Base-by-base conservation (phyloP, 2,797 vertebrate species). In the Gallirallus australis region DNA sequence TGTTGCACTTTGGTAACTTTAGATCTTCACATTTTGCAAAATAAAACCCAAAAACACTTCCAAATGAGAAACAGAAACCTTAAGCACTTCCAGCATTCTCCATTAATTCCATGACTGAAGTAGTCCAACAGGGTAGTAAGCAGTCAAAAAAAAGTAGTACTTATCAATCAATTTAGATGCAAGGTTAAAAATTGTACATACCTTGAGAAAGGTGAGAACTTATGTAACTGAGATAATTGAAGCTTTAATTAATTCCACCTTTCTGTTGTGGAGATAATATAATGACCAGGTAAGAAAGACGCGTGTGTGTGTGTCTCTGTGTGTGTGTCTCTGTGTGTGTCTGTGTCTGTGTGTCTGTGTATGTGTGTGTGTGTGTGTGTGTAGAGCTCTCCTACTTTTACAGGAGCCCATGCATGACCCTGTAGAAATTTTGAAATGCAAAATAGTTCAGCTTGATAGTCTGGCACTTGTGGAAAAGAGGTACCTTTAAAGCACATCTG, bases 361-460 rank as follows among this genome's bases (percentile, higher is more conserved):
- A 3, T 42, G 40, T 45, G 42, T 19, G 17, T 42, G 42, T 48
- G 21, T 23, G 42, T 45, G 17, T 45, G 42, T 45, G 42, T 17
- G 42, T 31, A 57, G 7, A 85, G 9, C 6, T 45, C 13, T 17
- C 9, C 4, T 54, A 66, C 30, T 45, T 88, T 40, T 79, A 11
- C 35, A 52, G 24, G 7, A 77, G 8, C 15, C 11, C 8, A 16
- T 5, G 3, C 1, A n/a, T 27, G 2, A 3, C 11, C 9, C 15
- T 65, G 39, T 7, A 54, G 39, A 37, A 64, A 48, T 52, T 82
- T 23, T 50, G 30, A 75, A 59, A 27, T 5, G 1, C 15, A 48
- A 39, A 79, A 59, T 2, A 9, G 13, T 39, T 79, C 12, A 13
- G 1, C 17, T 11, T 59, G 47, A 28, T 66, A 65, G 64, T 82